These are phyloP conservation scores for Rhopalosiphum nymphaeae DNA, from an alignment of 2,888 invertebrate species.

Conservation along the genomic window DNA sequence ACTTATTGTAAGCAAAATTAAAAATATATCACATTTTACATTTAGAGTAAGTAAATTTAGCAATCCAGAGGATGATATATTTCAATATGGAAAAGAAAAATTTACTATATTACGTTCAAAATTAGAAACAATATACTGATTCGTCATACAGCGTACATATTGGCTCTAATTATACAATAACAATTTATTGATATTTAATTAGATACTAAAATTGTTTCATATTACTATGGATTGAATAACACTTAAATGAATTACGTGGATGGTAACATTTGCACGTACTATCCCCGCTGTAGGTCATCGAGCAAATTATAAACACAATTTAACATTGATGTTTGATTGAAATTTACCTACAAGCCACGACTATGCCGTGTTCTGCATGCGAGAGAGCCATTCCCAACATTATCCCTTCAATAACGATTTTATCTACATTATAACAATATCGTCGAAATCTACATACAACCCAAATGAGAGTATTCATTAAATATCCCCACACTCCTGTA, in stretches of 20 bases:
- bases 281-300: not conserved
- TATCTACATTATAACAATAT: slow-evolving; percentile 36
- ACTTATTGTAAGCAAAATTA: not conserved
- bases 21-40: not conserved
- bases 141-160: not conserved
- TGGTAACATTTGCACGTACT: not conserved
- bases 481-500: slow-evolving; percentile 3
- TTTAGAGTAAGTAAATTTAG: not conserved
- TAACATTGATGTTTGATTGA: slow-evolving; percentile 22
- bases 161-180: not conserved
- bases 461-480: slow-evolving; percentile 47
- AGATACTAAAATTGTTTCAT: not conserved
- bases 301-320: slow-evolving; percentile 32
- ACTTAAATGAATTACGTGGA: not conserved
- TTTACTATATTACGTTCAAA: not conserved
- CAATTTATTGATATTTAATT: not conserved
- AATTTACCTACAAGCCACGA: not conserved
- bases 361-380: not conserved
- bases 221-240: not conserved
- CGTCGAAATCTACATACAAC: slow-evolving; percentile 37
- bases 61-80: not conserved
- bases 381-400: not conserved
- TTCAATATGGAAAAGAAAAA: not conserved
- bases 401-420: slow-evolving; percentile 43
- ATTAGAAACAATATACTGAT: not conserved